These are phyloP conservation scores for Brachyalestes nurse DNA, from an alignment of 2,797 vertebrate species.

Conservation along the genomic window DNA sequence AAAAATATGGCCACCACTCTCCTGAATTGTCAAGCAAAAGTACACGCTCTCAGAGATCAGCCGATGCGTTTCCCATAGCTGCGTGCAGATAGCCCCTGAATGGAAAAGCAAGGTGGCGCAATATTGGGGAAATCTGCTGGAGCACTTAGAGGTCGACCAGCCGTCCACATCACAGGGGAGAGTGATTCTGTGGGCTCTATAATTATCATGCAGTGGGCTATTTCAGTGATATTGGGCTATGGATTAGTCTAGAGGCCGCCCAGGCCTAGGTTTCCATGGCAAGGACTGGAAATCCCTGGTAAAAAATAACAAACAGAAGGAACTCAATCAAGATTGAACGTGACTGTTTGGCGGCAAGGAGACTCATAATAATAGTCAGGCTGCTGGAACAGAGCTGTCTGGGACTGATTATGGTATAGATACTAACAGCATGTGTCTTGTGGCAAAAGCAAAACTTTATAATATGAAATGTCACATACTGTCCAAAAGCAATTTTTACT, in stretches of 20 bases:
- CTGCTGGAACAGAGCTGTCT: slow-evolving; percentile 12
- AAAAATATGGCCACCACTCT: background rate
- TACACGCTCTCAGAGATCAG: slow-evolving; percentile 57
- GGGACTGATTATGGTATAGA: slow-evolving; percentile 42
- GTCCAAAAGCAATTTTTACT: background rate
- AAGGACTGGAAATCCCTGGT: slow-evolving; percentile 71
- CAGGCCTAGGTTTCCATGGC: slow-evolving; percentile 76
- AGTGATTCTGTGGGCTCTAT: slow-evolving; percentile 74
- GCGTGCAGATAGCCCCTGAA: slow-evolving; percentile 71
- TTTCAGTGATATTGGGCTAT: slow-evolving; percentile 79
- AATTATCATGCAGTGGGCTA: slow-evolving; percentile 77
- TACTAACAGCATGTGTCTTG: slow-evolving; percentile 24
- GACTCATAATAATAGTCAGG: slow-evolving; percentile 38
- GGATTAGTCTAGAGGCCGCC: slow-evolving; percentile 77
- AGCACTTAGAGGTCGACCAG: slow-evolving; percentile 73
- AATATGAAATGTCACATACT: background rate
- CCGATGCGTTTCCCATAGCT: slow-evolving; percentile 76
- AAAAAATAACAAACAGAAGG: slow-evolving; percentile 79
- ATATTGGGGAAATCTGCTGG: slow-evolving; percentile 75
- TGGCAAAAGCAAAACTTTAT: slow-evolving; percentile 24
- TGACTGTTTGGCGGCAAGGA: slow-evolving; percentile 39
- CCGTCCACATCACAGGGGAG: slow-evolving; percentile 81
- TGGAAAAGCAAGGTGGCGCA: slow-evolving; percentile 78
- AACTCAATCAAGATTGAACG: slow-evolving; percentile 66
- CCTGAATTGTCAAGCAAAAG: background rate